Conservation (phyloP, 2,113 vertebrate genomes). For the Riparia riparia region DNA sequence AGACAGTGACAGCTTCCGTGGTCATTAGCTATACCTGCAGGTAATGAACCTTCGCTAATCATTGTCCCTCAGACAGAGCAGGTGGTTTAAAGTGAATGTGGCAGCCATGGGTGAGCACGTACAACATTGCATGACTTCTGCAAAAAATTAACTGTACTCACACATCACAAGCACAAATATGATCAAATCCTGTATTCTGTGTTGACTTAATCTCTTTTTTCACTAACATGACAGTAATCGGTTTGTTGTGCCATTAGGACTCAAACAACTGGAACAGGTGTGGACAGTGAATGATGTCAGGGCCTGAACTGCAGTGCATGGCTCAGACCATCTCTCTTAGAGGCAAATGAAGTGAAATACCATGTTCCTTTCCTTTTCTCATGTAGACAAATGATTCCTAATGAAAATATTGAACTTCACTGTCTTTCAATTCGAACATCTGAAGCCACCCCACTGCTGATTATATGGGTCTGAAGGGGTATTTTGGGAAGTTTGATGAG, state of each 20-base stretch:
- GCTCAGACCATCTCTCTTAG: not conserved
- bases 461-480: not conserved
- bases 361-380: not conserved
- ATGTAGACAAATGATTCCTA: not conserved
- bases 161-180: not conserved
- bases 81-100: not conserved
- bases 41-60: not conserved
- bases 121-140: not conserved
- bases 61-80: not conserved
- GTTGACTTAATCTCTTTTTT: not conserved
- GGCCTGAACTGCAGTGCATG: not conserved
- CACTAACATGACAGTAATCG: not conserved
- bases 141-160: not conserved
- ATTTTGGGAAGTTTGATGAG: not conserved
- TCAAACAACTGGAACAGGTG: not conserved
- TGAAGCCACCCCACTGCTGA: not conserved
- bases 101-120: fast-evolving
- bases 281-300: not conserved
- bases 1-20: not conserved
- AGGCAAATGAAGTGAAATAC: not conserved
- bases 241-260: not conserved
- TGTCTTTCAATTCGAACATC: not conserved
- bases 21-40: not conserved
- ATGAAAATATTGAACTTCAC: not conserved
- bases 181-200: not conserved